Evolutionary conservation across 2,797 vertebrate genomes (phyloP).

Genomic region (Fratercula arctica): DNA sequence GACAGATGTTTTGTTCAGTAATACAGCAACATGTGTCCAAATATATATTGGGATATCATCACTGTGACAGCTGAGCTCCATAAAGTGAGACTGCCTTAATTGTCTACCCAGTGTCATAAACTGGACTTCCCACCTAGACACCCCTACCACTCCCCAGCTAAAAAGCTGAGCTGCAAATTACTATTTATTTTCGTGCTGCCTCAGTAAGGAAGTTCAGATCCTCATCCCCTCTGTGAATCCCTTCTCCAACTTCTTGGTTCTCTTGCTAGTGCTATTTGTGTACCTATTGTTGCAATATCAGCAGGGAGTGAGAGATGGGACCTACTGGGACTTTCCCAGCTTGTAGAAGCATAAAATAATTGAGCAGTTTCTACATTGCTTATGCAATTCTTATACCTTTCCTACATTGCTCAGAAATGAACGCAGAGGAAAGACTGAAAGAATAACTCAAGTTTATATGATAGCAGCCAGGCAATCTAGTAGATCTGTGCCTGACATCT

Average conservation of each 20-base stretch:
- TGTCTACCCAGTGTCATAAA: neutral
- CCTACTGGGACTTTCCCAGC: neutral
- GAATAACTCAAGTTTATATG: neutral
- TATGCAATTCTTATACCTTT: neutral
- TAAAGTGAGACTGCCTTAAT: neutral
- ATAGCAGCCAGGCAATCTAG: neutral
- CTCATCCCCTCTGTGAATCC: neutral
- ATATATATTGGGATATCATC: neutral
- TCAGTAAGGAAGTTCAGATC: neutral
- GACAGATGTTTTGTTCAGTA: neutral
- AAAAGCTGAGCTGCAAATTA: neutral
- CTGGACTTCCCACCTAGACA: neutral
- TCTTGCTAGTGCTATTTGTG: neutral
- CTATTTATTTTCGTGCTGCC: neutral
- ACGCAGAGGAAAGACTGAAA: neutral
- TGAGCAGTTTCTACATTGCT: neutral
- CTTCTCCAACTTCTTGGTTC: neutral
- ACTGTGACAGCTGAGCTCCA: neutral
- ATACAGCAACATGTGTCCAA: neutral
- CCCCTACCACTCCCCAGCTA: fast-evolving
- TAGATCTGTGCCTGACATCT: neutral
- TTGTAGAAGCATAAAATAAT: neutral
- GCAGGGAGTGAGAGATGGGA: neutral
- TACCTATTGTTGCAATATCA: neutral
- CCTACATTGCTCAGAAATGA: neutral